Evolutionary conservation across 2,797 vertebrate species (phyloP).

Genomic region (Picus viridis): DNA sequence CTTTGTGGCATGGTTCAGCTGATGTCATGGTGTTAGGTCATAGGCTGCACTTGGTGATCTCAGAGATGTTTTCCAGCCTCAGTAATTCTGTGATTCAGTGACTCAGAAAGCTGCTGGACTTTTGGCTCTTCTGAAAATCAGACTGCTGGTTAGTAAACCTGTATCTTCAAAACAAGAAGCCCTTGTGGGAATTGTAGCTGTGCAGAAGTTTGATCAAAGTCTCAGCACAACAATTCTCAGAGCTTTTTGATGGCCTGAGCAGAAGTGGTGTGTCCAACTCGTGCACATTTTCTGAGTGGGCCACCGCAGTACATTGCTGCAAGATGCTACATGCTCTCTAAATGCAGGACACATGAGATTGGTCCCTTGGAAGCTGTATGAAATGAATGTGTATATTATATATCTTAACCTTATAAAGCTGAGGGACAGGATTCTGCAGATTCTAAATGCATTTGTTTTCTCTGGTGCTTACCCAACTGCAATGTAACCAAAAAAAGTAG

Average conservation of each 20-base stretch:
- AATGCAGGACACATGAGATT: background rate
- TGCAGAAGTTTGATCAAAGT: background rate
- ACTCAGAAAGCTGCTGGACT: background rate
- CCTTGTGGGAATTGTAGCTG: background rate
- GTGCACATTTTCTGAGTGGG: background rate
- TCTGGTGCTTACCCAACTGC: background rate
- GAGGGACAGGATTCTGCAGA: background rate
- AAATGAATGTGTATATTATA: background rate
- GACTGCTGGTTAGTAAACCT: background rate
- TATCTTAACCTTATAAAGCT: background rate
- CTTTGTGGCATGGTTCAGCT: no score
- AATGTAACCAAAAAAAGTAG: background rate
- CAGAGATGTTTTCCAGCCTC: no score
- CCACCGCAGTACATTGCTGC: background rate
- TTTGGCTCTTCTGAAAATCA: background rate
- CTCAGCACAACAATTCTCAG: background rate
- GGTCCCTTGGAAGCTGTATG: background rate
- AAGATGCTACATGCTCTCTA: background rate
- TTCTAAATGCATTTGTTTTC: background rate
- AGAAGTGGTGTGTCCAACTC: background rate
- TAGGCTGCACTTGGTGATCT: no score
- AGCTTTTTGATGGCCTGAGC: background rate
- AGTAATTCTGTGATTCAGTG: no score
- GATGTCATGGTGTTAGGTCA: no score
- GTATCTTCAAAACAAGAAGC: background rate